These are phyloP conservation scores for Alectura lathami DNA, from an alignment of 2,113 vertebrate species.

Conservation along the genomic window DNA sequence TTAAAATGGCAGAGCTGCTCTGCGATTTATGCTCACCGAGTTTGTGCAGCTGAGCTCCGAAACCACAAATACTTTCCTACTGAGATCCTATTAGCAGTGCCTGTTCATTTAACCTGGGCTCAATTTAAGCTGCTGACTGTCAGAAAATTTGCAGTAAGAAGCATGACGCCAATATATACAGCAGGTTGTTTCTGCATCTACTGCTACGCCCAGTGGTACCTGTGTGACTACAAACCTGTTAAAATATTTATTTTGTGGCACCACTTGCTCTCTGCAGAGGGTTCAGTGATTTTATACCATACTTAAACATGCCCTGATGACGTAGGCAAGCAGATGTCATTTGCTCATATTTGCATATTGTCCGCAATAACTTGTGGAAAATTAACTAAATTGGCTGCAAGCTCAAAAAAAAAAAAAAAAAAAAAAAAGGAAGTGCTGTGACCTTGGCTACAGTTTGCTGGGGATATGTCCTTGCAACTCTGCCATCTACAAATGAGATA, in stretches of 20 bases:
- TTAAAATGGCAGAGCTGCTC: background rate
- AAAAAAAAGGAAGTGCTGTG: background rate
- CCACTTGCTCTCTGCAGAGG: constrained; percentile 4
- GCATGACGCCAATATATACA: background rate
- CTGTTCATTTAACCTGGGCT: background rate
- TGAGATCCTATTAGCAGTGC: background rate
- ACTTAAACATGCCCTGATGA: background rate
- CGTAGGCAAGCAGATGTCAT: background rate
- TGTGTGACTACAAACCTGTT: constrained; percentile 25
- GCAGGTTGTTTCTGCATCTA: background rate
- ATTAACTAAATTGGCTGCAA: background rate
- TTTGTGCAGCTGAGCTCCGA: background rate
- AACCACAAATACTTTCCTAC: background rate
- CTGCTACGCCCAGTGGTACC: background rate
- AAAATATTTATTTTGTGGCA: constrained; percentile 59
- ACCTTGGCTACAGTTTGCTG: background rate
- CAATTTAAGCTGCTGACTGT: background rate
- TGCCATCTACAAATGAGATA: background rate
- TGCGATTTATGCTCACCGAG: background rate
- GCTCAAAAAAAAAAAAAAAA: background rate
- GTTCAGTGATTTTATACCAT: background rate
- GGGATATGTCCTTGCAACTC: background rate
- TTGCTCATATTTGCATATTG: background rate
- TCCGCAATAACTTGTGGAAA: background rate
- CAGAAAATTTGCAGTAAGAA: background rate